Conservation (phyloP, 1,140 invertebrate genomes). For the Uloborus diversus region DNA sequence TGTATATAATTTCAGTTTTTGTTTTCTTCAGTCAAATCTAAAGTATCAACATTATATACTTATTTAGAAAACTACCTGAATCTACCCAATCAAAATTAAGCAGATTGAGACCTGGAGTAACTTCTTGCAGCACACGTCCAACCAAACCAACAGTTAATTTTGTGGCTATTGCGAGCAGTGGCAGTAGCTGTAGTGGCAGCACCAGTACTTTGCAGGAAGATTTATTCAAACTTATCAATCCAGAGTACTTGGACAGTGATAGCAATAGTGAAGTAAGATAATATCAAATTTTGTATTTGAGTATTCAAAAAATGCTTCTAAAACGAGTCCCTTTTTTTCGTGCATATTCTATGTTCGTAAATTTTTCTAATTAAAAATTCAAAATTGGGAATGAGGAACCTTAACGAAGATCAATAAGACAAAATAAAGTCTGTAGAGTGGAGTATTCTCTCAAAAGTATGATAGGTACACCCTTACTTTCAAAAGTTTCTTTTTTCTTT, state of each 20-base stretch:
- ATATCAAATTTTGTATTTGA: too few relatives aligned
- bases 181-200: slow-evolving; percentile 65
- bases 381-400: too few relatives aligned
- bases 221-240: slow-evolving; percentile 86
- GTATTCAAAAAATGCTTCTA: too few relatives aligned
- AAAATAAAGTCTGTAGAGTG: not conserved
- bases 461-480: not conserved
- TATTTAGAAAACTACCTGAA: slow-evolving; percentile 36
- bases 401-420: too few relatives aligned
- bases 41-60: not conserved
- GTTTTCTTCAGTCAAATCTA: too few relatives aligned
- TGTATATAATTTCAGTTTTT: too few relatives aligned
- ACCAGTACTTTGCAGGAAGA: slow-evolving; percentile 84
- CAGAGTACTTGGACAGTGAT: slow-evolving; percentile 69
- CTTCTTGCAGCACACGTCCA: slow-evolving; percentile 22
- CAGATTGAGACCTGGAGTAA: slow-evolving; percentile 45
- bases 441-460: not conserved
- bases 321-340: too few relatives aligned
- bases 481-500: not conserved
- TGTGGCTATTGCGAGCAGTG: slow-evolving; percentile 64
- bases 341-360: too few relatives aligned
- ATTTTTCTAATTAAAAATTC: too few relatives aligned
- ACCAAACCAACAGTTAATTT: slow-evolving; percentile 34
- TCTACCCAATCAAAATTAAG: slow-evolving; percentile 46
- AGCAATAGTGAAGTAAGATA: slow-evolving; percentile 51